Base-by-base conservation (phyloP, 2,113 vertebrate species). In the Potamarius usumacintae region DNA sequence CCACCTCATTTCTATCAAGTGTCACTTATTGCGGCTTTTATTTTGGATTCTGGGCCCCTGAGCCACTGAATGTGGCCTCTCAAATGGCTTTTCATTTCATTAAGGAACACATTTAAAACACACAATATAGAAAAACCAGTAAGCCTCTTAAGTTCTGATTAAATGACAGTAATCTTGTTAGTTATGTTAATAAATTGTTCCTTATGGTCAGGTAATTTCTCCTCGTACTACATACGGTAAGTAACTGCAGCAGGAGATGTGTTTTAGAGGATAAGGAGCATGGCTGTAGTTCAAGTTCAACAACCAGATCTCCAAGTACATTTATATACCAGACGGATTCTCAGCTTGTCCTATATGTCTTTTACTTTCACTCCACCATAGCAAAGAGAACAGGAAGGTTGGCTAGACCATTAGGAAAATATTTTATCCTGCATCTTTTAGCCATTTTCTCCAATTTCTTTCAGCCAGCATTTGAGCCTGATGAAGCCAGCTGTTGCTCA, bases 121-220 rank as follows among this genome's bases (percentile, higher is more conserved):
- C 91, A 91, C 79, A 93, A 95, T 95, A 95, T 94, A 94, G 93
- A 94, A 94, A 95, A 94, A 92, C 14, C 77, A 92, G 81, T 96
- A 96, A 96, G 93, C 95, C 94, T 89, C 94, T 95, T 96, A 95
- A 74, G 25, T 15, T 88, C 92, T 94, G 93, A 94, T 94, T 94
- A 94, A 94, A 94, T 94, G 94, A 94, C 93, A 92, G 89, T 84
- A 92, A 90, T 95, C 94, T 92, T 85, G 86, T 57, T 88, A 86
- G 92, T 89, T 89, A 53, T 52, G 69, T 91, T 92, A 89, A 93
- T 83, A 84, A 94, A 93, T 88, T 88, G 92, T 92, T 92, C 92
- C 92, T 92, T 93, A 94, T 93, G 95, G 91, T 94, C 93, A 89
- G 34, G 76, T 87, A 78, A 87, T 89, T 87, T 89, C 67, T 65